Evolutionary conservation across 1,140 invertebrate genomes (phyloP).

Genomic region (Sycobia sp.): DNA sequence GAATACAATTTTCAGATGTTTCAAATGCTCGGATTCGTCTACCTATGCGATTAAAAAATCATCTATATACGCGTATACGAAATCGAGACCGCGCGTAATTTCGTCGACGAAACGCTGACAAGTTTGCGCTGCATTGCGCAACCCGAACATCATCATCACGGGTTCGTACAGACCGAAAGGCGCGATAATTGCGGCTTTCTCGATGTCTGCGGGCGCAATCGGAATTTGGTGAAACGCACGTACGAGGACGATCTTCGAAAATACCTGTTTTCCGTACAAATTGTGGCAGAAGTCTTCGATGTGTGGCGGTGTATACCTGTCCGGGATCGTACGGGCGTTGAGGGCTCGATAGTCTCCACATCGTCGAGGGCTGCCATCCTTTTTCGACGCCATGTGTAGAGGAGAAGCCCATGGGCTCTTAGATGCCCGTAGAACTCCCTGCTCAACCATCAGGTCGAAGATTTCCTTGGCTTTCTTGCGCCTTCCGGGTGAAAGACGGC

Average conservation of each 20-base stretch:
- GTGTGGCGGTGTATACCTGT: no score
- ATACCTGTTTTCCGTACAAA: conserved; percentile 49
- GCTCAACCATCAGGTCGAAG: conserved; percentile 35
- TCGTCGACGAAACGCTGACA: conserved; percentile 7
- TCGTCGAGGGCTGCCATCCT: conserved; percentile 50
- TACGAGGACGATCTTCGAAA: conserved; percentile 54
- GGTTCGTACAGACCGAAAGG: not conserved
- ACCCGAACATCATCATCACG: not conserved
- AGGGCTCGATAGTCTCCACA: conserved; percentile 60
- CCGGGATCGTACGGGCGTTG: conserved; percentile 44
- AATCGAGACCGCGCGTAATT: not conserved
- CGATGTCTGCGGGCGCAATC: not conserved
- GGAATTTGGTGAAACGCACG: not conserved
- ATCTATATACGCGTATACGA: conserved; percentile 9
- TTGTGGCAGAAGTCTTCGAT: no score
- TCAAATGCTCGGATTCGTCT: not conserved
- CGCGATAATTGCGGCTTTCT: not conserved
- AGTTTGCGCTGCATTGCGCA: not conserved
- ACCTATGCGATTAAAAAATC: not conserved
- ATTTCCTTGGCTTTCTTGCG: not conserved
- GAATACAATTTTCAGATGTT: not conserved
- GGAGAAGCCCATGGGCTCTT: conserved; percentile 53
- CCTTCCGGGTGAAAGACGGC: not conserved
- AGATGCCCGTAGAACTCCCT: conserved; percentile 39
- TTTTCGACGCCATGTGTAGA: conserved; percentile 54